These are phyloP conservation scores for Alviniconcha strummeri DNA, from an alignment of 2,888 invertebrate genomes.

Conservation along the genomic window DNA sequence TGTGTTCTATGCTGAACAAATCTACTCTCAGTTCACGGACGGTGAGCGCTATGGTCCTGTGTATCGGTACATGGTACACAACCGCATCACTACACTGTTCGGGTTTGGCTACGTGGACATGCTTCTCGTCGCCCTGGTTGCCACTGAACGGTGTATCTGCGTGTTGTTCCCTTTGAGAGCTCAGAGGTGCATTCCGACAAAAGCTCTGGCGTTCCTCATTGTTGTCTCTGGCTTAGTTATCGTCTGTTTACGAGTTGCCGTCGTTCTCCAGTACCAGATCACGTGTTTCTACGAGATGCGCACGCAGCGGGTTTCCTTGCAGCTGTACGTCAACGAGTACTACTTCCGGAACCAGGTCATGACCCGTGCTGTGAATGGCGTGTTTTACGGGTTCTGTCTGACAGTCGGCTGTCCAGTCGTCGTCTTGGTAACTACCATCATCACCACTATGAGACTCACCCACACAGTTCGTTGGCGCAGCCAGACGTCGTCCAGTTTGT, in stretches of 20 bases:
- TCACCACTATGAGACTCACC: slow-evolving; percentile 7
- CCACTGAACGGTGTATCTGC: slow-evolving; percentile 14
- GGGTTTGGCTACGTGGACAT: slow-evolving; percentile 15
- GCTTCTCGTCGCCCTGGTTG: background rate
- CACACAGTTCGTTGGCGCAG: background rate
- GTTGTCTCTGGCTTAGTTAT: no score
- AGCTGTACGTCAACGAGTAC: background rate
- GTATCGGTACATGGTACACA: background rate
- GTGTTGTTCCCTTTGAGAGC: slow-evolving; percentile 20
- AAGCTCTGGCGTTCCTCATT: background rate
- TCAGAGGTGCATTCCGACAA: background rate
- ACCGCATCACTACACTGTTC: background rate
- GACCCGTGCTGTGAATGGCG: background rate
- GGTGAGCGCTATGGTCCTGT: background rate
- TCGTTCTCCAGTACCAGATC: background rate
- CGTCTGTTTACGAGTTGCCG: no score
- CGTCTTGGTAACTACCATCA: background rate
- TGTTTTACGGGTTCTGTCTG: slow-evolving; percentile 8
- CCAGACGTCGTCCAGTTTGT: background rate
- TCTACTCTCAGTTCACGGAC: no score
- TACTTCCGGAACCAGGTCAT: background rate
- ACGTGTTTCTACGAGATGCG: background rate
- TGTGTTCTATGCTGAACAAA: no score
- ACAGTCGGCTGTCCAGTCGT: slow-evolving; percentile 8
- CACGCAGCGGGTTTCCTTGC: background rate